phyloP scores from a whole-genome alignment of 2,888 invertebrate species.

The Agrochola lychnidis region DNA sequence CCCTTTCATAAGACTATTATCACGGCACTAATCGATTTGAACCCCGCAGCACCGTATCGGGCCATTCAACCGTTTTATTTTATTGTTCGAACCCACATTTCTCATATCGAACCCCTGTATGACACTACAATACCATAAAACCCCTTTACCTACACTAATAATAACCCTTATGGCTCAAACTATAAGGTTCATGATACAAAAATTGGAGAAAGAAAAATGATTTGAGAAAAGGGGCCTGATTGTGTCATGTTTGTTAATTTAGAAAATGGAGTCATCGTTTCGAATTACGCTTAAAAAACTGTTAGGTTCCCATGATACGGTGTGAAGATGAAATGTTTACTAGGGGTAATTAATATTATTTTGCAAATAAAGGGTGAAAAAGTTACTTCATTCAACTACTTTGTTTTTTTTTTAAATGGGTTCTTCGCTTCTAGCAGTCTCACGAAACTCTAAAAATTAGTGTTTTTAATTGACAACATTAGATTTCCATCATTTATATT shows the following conservation, averaged over 20 bases:
- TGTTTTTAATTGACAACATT: neutral
- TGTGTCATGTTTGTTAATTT: conserved; percentile 84
- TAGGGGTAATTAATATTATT: conserved; percentile 42
- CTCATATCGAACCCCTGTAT: conserved; percentile 78
- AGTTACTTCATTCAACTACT: neutral
- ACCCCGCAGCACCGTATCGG: conserved; percentile 83
- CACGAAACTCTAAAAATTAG: neutral
- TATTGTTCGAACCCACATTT: conserved; percentile 86
- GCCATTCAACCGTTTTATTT: conserved; percentile 87
- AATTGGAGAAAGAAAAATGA: conserved; percentile 27
- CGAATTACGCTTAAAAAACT: conserved; percentile 68
- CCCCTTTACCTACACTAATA: conserved; percentile 9
- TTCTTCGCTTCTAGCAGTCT: neutral
- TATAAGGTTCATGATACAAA: conserved; percentile 54
- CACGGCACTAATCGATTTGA: conserved; percentile 88
- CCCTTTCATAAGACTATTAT: conserved; percentile 80
- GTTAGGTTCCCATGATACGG: conserved; percentile 75
- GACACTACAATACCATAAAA: conserved; percentile 60
- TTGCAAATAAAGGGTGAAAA: conserved; percentile 53
- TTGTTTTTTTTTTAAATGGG: neutral
- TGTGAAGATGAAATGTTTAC: conserved; percentile 56
- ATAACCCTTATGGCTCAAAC: conserved; percentile 56
- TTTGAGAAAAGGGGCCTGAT: conserved; percentile 70
- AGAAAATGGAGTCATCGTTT: conserved; percentile 76
- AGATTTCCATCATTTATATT: too few species aligned